A percentile compares a stretch with the other conserved stretches of the same genome.
These are phyloP conservation scores for Trogon melanurus DNA, from an alignment of 2,113 vertebrate species.

Conservation along the genomic window DNA sequence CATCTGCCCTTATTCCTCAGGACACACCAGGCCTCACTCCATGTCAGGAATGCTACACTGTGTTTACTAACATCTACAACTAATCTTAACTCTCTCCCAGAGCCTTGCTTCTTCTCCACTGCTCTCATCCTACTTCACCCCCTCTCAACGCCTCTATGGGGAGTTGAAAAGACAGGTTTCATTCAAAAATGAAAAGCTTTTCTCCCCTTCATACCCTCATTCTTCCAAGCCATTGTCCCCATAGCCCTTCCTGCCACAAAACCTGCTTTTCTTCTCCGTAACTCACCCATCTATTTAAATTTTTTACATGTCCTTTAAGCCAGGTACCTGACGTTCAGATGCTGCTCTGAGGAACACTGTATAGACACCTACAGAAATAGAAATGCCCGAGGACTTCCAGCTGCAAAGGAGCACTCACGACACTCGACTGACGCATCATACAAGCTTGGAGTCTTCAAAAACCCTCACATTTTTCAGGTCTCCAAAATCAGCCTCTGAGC, in stretches of 20 bases:
- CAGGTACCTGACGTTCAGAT: neutral
- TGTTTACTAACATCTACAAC: neutral
- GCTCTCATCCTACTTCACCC: neutral
- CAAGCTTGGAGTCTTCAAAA: neutral
- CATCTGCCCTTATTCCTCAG: neutral
- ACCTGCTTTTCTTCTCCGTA: neutral
- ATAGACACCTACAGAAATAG: neutral
- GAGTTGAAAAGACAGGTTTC: neutral
- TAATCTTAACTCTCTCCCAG: neutral
- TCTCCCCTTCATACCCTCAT: neutral
- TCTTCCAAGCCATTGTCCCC: neutral
- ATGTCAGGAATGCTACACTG: neutral
- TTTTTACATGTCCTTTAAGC: neutral
- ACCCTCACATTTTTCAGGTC: neutral
- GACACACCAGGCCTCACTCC: accelerated
- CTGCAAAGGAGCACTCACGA: neutral
- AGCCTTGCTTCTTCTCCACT: neutral
- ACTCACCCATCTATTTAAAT: neutral
- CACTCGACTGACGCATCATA: accelerated
- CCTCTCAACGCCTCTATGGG: neutral
- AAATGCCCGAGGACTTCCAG: neutral
- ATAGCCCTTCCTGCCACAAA: neutral
- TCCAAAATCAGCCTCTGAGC: neutral
- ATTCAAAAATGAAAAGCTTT: neutral
- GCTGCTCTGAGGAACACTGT: neutral